Evolutionary conservation across 2,888 invertebrate species (phyloP), one percentile per base, ranked within the genome.

Genomic region (Stenichneumon culpator): DNA sequence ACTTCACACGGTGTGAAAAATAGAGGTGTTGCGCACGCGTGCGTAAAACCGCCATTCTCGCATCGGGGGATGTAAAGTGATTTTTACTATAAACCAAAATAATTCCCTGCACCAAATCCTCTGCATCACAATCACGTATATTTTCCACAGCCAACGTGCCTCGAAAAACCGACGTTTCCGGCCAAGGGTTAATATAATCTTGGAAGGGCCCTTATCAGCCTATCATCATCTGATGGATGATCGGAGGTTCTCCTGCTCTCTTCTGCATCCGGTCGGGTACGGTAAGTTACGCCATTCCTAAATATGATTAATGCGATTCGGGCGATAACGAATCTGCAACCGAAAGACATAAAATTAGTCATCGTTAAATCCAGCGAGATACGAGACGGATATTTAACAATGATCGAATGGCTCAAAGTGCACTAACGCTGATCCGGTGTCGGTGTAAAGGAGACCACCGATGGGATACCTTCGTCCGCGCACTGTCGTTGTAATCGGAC

Each of bases 401-500:
- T 63, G 28, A 63, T 63, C 28, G 28, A 32, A 63, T 16, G 5
- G 28, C 28, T 28, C 11, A 11, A 39, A 39, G 39, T 39, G 32
- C n/a, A n/a, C 60, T 7, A 0, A 63, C 60, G 32, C 60, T 4
- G 28, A 16, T 14, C 25, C 5, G 47, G 36, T 19, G 39, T 39
- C 75, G 70, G 52, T 65, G 69, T 14, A 75, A 74, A 74, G 16
- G 75, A 52, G 28, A 69, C 14, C 19, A 60, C 9, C 32, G 44
- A 54, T 22, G 69, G 28, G 39, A 57, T 36, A 47, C 44, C 72
- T 60, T 60, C 57, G 72, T 22, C 25, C 25, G 11, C 68, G 60
- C 68, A 67, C 70, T 79, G 65, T 70, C 86, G 89, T 92, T 92
- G 91, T 93, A 93, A 93, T 93, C 92, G 90, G 91, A 91, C 92